Conservation (phyloP, 2,113 vertebrate species). For the Triplophysa rosa region DNA sequence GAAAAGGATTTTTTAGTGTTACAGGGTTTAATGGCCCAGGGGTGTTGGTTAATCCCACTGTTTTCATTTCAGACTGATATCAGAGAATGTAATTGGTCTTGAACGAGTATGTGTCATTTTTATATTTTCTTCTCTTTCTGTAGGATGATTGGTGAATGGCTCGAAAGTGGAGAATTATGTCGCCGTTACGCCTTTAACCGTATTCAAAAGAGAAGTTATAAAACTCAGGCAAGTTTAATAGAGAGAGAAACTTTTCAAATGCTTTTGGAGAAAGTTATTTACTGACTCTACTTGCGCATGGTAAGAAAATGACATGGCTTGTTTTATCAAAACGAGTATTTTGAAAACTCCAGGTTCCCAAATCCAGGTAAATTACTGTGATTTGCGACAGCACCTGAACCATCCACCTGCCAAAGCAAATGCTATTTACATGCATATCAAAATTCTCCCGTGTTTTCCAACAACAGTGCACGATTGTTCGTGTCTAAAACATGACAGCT, state of each 20-base stretch:
- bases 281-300: conserved; percentile 1
- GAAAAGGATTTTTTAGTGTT: conserved; percentile 68
- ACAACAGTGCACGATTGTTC: conserved; percentile 6
- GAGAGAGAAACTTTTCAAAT: conserved; percentile 32
- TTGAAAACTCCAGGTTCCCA: too few relatives aligned
- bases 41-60: conserved; percentile 70
- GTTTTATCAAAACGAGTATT: too few relatives aligned
- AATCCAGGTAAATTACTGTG: not conserved
- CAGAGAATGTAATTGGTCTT: conserved; percentile 75
- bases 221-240: conserved; percentile 25
- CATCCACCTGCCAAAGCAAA: not conserved
- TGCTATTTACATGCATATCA: conserved; percentile 14
- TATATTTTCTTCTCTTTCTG: conserved; percentile 62
- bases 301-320: conserved; percentile 6
- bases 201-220: conserved; percentile 27
- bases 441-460: conserved; percentile 8
- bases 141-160: conserved; percentile 54
- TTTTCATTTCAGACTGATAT: conserved; percentile 76
- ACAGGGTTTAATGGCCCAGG: conserved; percentile 68
- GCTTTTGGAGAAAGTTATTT: conserved; percentile 5
- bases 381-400: not conserved
- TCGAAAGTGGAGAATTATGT: conserved; percentile 45
- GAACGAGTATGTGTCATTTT: conserved; percentile 67
- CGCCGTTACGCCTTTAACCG: conserved; percentile 28
- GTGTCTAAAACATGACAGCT: not conserved